Percentiles rank a stretch among this genome's conserved stretches.
phyloP scores from a whole-genome alignment of 2,113 vertebrate genomes.

The Acanthochromis polyacanthus region DNA sequence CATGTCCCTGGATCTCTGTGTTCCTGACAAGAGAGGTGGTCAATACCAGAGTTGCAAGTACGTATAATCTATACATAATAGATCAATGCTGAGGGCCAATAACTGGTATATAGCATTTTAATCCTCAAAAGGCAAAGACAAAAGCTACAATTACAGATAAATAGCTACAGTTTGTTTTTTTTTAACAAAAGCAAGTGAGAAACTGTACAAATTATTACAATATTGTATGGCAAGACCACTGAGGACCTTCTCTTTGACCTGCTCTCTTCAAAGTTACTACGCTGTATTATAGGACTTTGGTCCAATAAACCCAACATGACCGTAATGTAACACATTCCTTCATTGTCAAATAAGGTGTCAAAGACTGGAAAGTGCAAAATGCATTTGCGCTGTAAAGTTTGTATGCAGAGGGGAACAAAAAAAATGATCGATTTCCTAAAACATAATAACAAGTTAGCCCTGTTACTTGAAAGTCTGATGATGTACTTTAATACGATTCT shows the following conservation, averaged over 20 bases:
- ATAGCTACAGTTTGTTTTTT: constrained; percentile 62
- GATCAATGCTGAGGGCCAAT: constrained; percentile 45
- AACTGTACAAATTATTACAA: constrained; percentile 72
- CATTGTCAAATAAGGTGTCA: constrained; percentile 62
- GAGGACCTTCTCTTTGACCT: constrained; percentile 30
- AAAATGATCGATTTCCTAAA: constrained; percentile 10
- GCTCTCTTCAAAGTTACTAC: constrained; percentile 23
- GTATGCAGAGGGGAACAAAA: constrained; percentile 6
- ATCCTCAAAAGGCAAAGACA: constrained; percentile 64
- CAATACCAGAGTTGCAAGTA: constrained; percentile 53
- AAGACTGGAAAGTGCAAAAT: constrained; percentile 68
- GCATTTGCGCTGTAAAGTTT: constrained; percentile 45
- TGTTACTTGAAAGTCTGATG: constrained; percentile 38
- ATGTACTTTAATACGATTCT: constrained; percentile 34
- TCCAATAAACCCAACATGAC: constrained; percentile 61
- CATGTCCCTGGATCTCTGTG: constrained; percentile 70
- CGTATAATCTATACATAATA: constrained; percentile 52
- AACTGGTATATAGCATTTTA: constrained; percentile 41
- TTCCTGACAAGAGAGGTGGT: constrained; percentile 72
- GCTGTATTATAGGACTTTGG: constrained; percentile 56
- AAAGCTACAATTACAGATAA: constrained; percentile 70
- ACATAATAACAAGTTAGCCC: constrained; percentile 46
- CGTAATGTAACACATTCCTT: constrained; percentile 62
- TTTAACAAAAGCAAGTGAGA: constrained; percentile 71
- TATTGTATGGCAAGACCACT: constrained; percentile 59